phyloP scores from a whole-genome alignment of 2,888 invertebrate genomes.

The Ectemnius lituratus region DNA sequence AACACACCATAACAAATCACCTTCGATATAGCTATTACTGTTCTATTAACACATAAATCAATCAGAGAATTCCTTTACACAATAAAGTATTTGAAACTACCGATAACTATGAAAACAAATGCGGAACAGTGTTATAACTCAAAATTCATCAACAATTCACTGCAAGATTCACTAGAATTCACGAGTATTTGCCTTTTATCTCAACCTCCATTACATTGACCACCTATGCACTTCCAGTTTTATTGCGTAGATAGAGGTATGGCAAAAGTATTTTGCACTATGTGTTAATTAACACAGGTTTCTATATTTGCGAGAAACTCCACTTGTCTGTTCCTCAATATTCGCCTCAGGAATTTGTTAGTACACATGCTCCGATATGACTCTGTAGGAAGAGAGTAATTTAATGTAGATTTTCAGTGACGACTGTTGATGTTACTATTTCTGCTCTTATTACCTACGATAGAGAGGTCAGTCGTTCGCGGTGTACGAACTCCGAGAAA shows the following conservation, averaged over 20 bases:
- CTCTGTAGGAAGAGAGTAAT: no score
- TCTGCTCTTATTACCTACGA: slow-evolving; percentile 23
- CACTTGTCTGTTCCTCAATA: no score
- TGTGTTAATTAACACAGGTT: no score
- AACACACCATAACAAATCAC: no score
- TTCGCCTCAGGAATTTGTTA: no score
- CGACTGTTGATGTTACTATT: slow-evolving; percentile 22
- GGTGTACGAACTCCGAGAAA: slow-evolving; percentile 9
- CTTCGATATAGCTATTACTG: no score
- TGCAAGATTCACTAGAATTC: not conserved
- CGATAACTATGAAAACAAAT: slow-evolving; percentile 1
- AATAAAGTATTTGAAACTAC: not conserved
- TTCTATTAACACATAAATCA: no score
- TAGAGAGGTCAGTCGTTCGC: not conserved
- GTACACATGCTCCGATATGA: slow-evolving; percentile 22
- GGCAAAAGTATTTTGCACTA: not conserved
- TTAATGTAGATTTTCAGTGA: not conserved
- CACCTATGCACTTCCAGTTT: slow-evolving; percentile 3
- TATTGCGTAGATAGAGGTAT: not conserved
- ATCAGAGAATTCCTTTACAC: no score
- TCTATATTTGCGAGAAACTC: no score
- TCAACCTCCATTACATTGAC: not conserved
- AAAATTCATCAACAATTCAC: not conserved
- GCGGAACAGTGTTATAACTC: not conserved
- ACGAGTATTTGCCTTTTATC: not conserved